These are phyloP conservation scores for Calycopis cecrops DNA, from an alignment of 1,140 invertebrate species.

Conservation along the genomic window DNA sequence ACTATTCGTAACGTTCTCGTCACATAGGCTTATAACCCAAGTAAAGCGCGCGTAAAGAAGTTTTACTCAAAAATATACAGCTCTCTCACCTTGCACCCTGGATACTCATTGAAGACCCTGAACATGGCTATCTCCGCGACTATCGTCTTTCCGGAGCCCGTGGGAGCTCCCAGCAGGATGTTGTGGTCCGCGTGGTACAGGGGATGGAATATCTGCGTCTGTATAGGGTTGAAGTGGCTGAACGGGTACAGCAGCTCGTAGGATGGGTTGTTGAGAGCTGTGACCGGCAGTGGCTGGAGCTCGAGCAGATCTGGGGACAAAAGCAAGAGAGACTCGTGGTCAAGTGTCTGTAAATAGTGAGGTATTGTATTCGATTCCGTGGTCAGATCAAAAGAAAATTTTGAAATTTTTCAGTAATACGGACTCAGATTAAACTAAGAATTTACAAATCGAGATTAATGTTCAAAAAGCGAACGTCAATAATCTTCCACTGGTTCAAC, in stretches of 20 bases:
- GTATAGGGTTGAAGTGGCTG: slow-evolving; percentile 98
- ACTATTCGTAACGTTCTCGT: no score
- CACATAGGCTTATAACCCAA: no score
- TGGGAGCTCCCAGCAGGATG: slow-evolving; percentile 96
- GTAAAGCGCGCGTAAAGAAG: no score
- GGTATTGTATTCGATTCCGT: no score
- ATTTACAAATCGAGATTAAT: no score
- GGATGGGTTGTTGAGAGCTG: slow-evolving; percentile 84
- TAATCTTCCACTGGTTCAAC: no score
- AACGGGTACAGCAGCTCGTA: slow-evolving; percentile 94
- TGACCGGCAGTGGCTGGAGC: slow-evolving; percentile 92
- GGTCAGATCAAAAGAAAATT: no score
- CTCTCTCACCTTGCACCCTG: slow-evolving; percentile 85
- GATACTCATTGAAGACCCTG: slow-evolving; percentile 90
- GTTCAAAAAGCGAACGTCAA: no score
- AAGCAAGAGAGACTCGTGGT: neutral
- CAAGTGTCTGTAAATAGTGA: no score
- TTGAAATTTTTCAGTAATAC: no score
- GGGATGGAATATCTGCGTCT: slow-evolving; percentile 98
- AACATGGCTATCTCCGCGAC: slow-evolving; percentile 99
- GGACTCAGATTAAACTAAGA: no score
- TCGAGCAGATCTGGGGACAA: slow-evolving; percentile 87
- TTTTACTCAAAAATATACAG: neutral
- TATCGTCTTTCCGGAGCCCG: slow-evolving; percentile 99
- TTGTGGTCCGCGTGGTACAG: slow-evolving; percentile 97